phyloP scores from a whole-genome alignment of 2,797 vertebrate genomes.

The Melopsittacus undulatus region DNA sequence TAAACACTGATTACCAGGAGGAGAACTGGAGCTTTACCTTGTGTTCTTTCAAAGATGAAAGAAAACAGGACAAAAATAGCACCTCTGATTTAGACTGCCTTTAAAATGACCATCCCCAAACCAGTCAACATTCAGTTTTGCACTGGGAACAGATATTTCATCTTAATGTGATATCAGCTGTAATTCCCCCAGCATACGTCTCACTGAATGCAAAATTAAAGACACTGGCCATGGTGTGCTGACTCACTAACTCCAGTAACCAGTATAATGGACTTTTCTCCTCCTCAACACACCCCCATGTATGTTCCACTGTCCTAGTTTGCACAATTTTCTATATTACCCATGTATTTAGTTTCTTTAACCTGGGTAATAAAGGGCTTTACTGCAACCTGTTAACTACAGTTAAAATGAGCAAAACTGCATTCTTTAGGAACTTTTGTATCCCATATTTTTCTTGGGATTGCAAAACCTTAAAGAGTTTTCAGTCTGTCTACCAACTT shows the following conservation, averaged over 20 bases:
- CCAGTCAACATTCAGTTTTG: neutral
- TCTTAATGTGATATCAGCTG: accelerated
- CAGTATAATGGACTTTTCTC: neutral
- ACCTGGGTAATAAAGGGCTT: neutral
- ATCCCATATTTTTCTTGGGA: neutral
- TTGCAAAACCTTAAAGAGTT: neutral
- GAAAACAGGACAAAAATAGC: neutral
- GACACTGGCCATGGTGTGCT: neutral
- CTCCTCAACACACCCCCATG: neutral
- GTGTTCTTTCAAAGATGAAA: neutral
- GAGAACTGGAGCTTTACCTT: neutral
- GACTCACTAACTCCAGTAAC: neutral
- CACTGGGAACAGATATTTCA: neutral
- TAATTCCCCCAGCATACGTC: neutral
- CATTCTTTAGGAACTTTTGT: neutral
- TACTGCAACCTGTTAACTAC: neutral
- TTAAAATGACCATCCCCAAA: neutral
- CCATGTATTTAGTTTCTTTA: neutral
- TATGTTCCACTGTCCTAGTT: neutral
- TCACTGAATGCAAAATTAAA: neutral
- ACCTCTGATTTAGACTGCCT: neutral
- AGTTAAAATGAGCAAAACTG: neutral
- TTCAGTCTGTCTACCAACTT: neutral
- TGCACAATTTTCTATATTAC: neutral
- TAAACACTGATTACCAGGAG: neutral